Base-by-base conservation (phyloP, 2,113 vertebrate species). In the Grallaria varia region DNA sequence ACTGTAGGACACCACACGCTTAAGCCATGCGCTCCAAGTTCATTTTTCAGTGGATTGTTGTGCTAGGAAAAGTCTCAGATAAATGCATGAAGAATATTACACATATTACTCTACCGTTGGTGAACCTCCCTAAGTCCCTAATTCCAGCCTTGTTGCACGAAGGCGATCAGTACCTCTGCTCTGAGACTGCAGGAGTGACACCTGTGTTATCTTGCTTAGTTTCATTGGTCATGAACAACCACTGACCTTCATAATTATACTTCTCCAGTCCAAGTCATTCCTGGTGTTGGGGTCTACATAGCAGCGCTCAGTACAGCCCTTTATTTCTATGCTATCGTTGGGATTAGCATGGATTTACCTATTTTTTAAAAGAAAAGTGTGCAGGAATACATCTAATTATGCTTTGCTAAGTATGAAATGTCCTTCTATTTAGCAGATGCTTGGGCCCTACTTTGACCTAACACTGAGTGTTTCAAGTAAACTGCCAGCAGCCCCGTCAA, bases 401-500 rank as follows among this genome's bases (percentile, higher is more conserved):
- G 96, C 90, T 96, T 97, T 96, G 94, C 97, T 97, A 98, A 97
- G 95, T 97, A 97, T 96, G 96, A 97, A 95, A 95, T 96, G 96
- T 96, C 97, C 97, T 97, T 98, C 97, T 97, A 95, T 97, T 98
- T 98, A 98, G 97, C 97, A 98, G 97, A 97, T 97, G 96, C 98
- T 96, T 97, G 97, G 98, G 93, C 98, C 97, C 97, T 97, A 92
- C 95, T 97, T 97, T 98, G 98, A 98, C 98, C 98, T 98, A 98
- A 98, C 97, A 98, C 95, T 96, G 97, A 98, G 96, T 86, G 67
- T 97, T 98, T 98, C 98, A 97, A 97, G 98, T 98, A 98, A 98
- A 97, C 98, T 98, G 97, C 98, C 97, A 98, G 97, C 94, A 98
- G 98, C 97, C 98, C 98, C 97, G 88, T 98, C 98, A 98, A 98